These are phyloP conservation scores for Patiria miniata DNA, from an alignment of 35 echinoderm and acorn worm genomes.

Conservation along the genomic window DNA sequence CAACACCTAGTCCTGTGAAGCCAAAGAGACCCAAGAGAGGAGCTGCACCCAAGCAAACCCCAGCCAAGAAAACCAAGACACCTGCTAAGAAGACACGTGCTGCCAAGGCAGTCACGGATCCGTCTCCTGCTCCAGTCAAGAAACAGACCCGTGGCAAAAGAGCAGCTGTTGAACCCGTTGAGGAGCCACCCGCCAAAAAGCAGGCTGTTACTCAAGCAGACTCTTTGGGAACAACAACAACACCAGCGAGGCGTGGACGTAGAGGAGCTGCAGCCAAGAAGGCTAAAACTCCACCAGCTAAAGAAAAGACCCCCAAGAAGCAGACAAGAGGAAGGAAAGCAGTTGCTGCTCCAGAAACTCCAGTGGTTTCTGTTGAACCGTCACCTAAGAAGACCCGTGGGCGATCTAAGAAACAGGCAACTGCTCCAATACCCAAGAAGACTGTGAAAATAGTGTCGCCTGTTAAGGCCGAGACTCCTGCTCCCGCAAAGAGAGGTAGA, in stretches of 20 bases:
- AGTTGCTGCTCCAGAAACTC: conserved; percentile 1
- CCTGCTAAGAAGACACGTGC: conserved; percentile 39
- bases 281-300: conserved; percentile 39
- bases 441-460: background rate
- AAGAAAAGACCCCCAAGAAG: conserved; percentile 55
- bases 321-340: conserved; percentile 65
- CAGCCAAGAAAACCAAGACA: conserved; percentile 35
- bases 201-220: background rate
- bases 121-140: conserved; percentile 34
- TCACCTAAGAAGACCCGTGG: conserved; percentile 7
- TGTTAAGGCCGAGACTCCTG: conserved; percentile 4
- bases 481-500: background rate
- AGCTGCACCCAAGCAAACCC: conserved; percentile 29
- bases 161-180: conserved; percentile 34
- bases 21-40: background rate
- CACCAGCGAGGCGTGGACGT: background rate
- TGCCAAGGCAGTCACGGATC: background rate
- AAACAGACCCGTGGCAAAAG: conserved; percentile 25
- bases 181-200: conserved; percentile 43
- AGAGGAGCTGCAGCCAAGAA: conserved; percentile 14
- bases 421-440: conserved; percentile 20
- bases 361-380: conserved; percentile 9
- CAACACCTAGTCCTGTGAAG: conserved; percentile 1
- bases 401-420: background rate
- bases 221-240: conserved; percentile 12